Base-by-base conservation (phyloP, 2,888 invertebrate genomes). In the Pandemis heparana region DNA sequence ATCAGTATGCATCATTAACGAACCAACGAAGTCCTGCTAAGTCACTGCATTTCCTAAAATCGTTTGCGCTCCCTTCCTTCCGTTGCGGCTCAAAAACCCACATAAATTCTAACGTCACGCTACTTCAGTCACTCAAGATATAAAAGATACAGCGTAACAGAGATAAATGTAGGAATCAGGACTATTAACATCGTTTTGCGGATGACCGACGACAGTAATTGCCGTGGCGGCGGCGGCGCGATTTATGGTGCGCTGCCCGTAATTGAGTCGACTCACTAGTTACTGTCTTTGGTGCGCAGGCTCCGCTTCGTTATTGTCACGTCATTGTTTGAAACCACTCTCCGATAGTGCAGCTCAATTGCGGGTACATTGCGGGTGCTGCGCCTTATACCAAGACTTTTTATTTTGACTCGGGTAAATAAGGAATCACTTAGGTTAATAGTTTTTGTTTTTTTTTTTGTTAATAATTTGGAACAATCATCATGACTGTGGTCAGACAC, bases 121-220 rank as follows among this genome's bases (percentile, higher is more conserved):
- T 41, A 38, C 66, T 67, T 53, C 48, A 66, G 53, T 71, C 68
- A 69, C 46, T 70, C 56, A 76, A 81, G 83, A 82, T 84, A 87
- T 85, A 84, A 84, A 83, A 84, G 83, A 85, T 85, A 88, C 87
- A 86, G 81, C 84, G 86, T 82, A 82, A 81, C 82, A 79, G 83
- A 88, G 88, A 89, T 89, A 89, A 90, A 89, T 88, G 87, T 84
- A 85, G 85, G 85, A 92, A 91, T 91, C 92, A 91, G 92, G 84
- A 88, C 90, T 91, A 92, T 92, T 92, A 92, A 91, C 91, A 89
- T 89, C 90, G 92, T 92, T 92, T 91, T 92, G 91, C 91, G 92
- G 93, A 93, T 92, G 92, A 92, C 89, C 88, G 91, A 88, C 88
- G 93, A 92, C 93, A 92, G 92, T 92, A 94, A 94, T 93, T 91